These are phyloP conservation scores for Turnix velox DNA, from an alignment of 2,113 vertebrate species.

Conservation along the genomic window DNA sequence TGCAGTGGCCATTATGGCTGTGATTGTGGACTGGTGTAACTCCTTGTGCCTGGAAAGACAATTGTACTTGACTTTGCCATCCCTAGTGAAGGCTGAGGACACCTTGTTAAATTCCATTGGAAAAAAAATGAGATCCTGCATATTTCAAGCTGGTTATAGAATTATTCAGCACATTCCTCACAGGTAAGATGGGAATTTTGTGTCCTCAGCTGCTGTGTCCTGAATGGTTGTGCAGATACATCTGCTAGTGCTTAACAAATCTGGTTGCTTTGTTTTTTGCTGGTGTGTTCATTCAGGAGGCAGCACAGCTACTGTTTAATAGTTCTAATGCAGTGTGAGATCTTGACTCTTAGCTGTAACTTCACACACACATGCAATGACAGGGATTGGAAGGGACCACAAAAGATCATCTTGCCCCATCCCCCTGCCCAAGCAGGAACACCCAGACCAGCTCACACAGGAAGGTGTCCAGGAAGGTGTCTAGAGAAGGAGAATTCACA, in stretches of 20 bases:
- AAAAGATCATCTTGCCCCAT: too few species aligned
- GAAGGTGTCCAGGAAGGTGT: too few species aligned
- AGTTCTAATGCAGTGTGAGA: neutral
- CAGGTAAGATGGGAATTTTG: neutral
- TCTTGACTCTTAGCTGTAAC: neutral
- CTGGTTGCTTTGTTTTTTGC: neutral
- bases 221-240: neutral
- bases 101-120: neutral
- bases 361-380: too few species aligned
- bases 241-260: neutral
- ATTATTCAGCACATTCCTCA: neutral
- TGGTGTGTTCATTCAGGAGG: neutral
- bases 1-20: too few species aligned
- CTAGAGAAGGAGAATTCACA: too few species aligned
- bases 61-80: too few species aligned
- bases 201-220: rapidly evolving
- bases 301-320: neutral
- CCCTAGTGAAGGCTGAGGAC: too few species aligned
- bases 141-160: neutral
- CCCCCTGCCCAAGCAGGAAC: too few species aligned
- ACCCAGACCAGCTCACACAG: too few species aligned
- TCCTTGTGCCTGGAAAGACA: too few species aligned
- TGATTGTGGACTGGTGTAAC: too few species aligned
- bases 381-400: too few species aligned
- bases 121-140: neutral